Evolutionary conservation across 37 sponge, comb jelly and placozoan genomes (phyloP).

Genomic region (Theonella swinhoei): DNA sequence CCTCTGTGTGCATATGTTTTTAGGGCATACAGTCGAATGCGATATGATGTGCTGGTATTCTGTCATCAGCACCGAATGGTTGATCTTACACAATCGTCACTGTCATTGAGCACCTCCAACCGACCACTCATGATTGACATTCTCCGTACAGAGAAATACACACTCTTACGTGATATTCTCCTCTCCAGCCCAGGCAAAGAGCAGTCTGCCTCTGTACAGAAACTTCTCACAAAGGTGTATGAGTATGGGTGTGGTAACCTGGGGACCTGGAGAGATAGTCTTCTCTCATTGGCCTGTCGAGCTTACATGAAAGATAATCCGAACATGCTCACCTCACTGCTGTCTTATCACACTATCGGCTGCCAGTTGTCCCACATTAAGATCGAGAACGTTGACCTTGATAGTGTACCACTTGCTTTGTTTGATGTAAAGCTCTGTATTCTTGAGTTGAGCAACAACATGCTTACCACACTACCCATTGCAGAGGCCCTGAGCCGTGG

Average conservation of each 20-base stretch:
- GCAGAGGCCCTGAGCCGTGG: not conserved
- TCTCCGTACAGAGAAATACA: not conserved
- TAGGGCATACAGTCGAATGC: conserved; percentile 47
- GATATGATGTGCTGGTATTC: conserved; percentile 37
- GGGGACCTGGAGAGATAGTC: conserved; percentile 6
- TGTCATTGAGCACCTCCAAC: not conserved
- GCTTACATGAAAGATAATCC: not conserved
- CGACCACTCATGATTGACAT: conserved; percentile 32
- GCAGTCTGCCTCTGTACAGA: not conserved
- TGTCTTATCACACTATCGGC: not conserved
- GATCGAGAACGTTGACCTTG: conserved; percentile 32
- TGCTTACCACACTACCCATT: conserved; percentile 29
- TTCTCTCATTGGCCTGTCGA: conserved; percentile 15
- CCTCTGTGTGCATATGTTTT: too few relatives aligned
- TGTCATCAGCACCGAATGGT: conserved; percentile 22
- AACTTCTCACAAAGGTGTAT: conserved; percentile 8
- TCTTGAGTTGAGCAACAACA: conserved; percentile 51
- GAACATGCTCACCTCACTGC: not conserved
- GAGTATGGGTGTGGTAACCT: conserved; percentile 4
- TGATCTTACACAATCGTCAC: not conserved
- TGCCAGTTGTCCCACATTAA: conserved; percentile 20
- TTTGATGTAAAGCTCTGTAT: conserved; percentile 31
- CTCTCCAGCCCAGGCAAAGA: not conserved
- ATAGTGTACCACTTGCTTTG: conserved; percentile 30
- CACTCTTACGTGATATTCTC: conserved; percentile 7